Conservation (phyloP, 2,888 invertebrate genomes). For the Amaurobius ferox region DNA sequence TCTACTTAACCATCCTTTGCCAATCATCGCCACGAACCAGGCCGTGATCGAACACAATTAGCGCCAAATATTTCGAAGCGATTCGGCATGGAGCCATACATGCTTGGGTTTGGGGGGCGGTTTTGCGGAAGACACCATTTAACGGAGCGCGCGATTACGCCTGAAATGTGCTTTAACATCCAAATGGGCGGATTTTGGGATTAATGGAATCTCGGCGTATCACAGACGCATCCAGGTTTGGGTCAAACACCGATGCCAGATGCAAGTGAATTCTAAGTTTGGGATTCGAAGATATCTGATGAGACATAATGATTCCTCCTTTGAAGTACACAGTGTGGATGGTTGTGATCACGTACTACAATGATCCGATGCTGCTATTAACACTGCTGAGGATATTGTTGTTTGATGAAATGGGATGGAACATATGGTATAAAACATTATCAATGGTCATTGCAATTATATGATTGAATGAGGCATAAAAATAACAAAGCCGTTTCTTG, state of each 20-base stretch:
- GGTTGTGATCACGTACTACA: too few species aligned
- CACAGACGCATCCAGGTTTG: neutral
- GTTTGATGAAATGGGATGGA: too few species aligned
- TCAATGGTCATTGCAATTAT: too few species aligned
- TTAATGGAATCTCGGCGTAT: constrained; percentile 41
- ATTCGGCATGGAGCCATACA: neutral
- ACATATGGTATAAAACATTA: too few species aligned
- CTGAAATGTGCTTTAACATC: constrained; percentile 60
- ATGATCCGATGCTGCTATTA: too few species aligned
- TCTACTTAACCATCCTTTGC: neutral
- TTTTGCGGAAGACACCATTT: constrained; percentile 44
- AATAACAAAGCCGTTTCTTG: too few species aligned
- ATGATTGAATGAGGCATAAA: too few species aligned
- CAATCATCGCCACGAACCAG: neutral
- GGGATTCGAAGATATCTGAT: constrained; percentile 7
- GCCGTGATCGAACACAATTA: neutral
- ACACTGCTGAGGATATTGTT: too few species aligned
- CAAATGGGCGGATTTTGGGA: constrained; percentile 36
- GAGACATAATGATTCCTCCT: neutral
- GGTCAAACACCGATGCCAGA: constrained; percentile 47
- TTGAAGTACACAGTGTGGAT: neutral
- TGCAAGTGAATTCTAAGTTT: neutral
- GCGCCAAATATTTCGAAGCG: neutral
- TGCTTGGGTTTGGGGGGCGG: constrained; percentile 22
- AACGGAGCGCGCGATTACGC: constrained; percentile 35